phyloP scores from a whole-genome alignment of 2,888 invertebrate genomes.

The Cantharis rustica region DNA sequence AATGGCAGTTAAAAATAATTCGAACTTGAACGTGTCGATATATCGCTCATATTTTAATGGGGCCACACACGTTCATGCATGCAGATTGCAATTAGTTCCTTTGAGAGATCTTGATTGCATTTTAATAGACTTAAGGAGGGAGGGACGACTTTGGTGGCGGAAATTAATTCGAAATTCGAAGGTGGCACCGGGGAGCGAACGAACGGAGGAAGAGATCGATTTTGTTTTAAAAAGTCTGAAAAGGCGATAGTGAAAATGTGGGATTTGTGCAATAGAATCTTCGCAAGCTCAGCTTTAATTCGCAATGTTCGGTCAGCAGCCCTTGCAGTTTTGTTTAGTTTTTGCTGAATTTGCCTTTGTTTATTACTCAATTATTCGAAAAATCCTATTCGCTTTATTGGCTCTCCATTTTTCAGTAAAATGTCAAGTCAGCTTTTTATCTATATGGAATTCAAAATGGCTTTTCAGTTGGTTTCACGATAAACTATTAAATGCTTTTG shows the following conservation, averaged over 20 bases:
- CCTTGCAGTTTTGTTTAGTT: slow-evolving; percentile 32
- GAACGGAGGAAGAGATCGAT: neutral
- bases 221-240: neutral
- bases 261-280: slow-evolving; percentile 19
- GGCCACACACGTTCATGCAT: neutral
- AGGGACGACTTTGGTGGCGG: neutral
- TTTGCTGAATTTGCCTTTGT: slow-evolving; percentile 41
- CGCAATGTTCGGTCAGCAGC: slow-evolving; percentile 26
- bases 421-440: slow-evolving; percentile 26
- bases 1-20: neutral
- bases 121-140: neutral
- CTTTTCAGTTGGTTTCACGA: slow-evolving; percentile 11
- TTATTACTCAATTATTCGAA: slow-evolving; percentile 43
- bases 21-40: neutral
- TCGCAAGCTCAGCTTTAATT: slow-evolving; percentile 23
- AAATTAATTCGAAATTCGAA: neutral
- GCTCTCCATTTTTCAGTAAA: slow-evolving; percentile 29
- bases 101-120: neutral
- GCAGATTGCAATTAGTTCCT: neutral
- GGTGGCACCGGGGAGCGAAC: neutral
- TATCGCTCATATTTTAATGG: neutral
- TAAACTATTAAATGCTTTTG: slow-evolving; percentile 23
- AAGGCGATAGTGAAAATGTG: neutral
- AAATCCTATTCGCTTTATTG: slow-evolving; percentile 32
- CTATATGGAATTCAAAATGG: slow-evolving; percentile 15